A percentile compares a stretch with the other conserved stretches of the same genome.
Conservation (phyloP, 1,140 invertebrate species). For the Brevipalpus yothersi region DNA sequence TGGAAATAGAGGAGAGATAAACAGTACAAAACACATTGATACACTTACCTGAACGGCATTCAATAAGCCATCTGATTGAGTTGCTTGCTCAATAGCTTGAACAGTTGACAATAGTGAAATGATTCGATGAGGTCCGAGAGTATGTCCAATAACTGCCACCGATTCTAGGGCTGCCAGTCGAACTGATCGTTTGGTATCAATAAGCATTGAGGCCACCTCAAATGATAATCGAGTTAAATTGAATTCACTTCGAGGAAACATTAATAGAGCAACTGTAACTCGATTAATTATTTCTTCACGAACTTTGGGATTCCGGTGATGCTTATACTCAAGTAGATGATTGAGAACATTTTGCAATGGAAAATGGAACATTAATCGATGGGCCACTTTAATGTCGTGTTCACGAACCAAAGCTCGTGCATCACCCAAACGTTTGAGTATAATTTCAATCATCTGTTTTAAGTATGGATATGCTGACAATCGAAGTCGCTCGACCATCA, state of each 20-base stretch:
- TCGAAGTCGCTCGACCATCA: conserved; percentile 15
- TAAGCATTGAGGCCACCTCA: conserved; percentile 28
- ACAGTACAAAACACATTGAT: neutral
- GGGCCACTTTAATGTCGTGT: conserved; percentile 27
- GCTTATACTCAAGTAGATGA: conserved; percentile 33
- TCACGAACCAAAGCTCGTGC: conserved; percentile 24
- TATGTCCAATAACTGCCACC: conserved; percentile 45
- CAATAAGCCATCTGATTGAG: conserved; percentile 13
- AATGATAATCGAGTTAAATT: conserved; percentile 34
- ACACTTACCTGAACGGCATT: neutral
- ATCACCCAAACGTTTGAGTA: conserved; percentile 31
- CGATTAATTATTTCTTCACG: conserved; percentile 49
- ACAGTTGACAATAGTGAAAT: conserved; percentile 18
- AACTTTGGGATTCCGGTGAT: conserved; percentile 37
- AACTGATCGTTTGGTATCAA: conserved; percentile 41
- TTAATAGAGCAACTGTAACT: conserved; percentile 43
- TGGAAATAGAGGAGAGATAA: neutral
- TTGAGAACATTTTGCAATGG: conserved; percentile 33
- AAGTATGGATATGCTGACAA: neutral
- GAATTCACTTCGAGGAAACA: conserved; percentile 54
- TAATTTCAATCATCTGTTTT: conserved; percentile 16
- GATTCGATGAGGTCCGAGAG: conserved; percentile 28
- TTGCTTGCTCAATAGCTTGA: conserved; percentile 19
- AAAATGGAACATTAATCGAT: conserved; percentile 36
- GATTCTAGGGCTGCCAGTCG: conserved; percentile 53